A percentile compares a stretch with the other conserved stretches of the same genome.
These are phyloP conservation scores for Diadumene lineata DNA, from an alignment of 92 coral and sea anemone genomes.

Conservation along the genomic window DNA sequence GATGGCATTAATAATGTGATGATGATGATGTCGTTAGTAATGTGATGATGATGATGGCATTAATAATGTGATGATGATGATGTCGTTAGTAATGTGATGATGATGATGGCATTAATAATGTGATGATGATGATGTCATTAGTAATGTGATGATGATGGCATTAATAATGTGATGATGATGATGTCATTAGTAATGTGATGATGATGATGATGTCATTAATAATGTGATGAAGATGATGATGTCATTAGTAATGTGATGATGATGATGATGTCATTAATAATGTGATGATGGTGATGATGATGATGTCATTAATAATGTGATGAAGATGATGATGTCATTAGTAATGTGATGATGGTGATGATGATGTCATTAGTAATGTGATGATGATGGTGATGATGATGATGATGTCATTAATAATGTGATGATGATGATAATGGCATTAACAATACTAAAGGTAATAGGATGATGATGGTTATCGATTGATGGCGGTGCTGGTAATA, in stretches of 20 bases:
- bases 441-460: not conserved
- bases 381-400: not conserved
- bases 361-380: not conserved
- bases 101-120: not conserved
- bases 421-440: not conserved
- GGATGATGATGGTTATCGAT: not conserved
- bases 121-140: not conserved
- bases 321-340: not conserved
- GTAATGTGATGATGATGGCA: not conserved
- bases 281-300: slow-evolving; percentile 7
- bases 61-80: not conserved
- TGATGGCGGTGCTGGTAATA: not conserved
- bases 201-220: not conserved
- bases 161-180: not conserved
- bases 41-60: not conserved
- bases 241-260: not conserved
- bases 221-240: not conserved
- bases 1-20: not conserved
- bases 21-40: not conserved
- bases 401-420: not conserved
- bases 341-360: not conserved
- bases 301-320: not conserved
- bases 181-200: not conserved
- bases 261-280: slow-evolving; percentile 1
- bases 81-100: not conserved